Conservation (phyloP, 2,888 invertebrate species). For the Pachliopta kotzebuea region DNA sequence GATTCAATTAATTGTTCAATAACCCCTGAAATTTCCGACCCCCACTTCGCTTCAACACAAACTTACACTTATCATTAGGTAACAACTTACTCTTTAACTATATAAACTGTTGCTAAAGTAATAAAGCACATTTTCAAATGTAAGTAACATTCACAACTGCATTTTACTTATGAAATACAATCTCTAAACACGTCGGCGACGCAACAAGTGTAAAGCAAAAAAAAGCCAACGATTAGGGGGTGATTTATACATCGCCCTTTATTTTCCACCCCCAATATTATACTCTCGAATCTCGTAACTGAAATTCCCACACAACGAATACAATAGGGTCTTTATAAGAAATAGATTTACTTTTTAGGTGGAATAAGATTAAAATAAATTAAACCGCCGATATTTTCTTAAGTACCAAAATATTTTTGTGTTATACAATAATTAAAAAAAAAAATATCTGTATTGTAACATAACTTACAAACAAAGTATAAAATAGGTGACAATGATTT, state of each 20-base stretch:
- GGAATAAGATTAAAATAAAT: constrained; percentile 16
- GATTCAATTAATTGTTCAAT: constrained; percentile 69
- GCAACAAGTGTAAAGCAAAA: constrained; percentile 75
- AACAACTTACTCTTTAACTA: not conserved
- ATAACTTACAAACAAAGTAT: too few species aligned
- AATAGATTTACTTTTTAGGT: constrained; percentile 38
- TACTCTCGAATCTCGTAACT: constrained; percentile 64
- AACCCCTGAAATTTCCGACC: constrained; percentile 70
- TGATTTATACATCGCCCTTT: constrained; percentile 74
- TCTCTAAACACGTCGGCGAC: constrained; percentile 55
- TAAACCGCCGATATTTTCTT: constrained; percentile 1
- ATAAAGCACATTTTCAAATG: constrained; percentile 34
- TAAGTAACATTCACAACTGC: not conserved
- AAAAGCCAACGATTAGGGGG: constrained; percentile 65
- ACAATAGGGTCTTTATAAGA: constrained; percentile 34
- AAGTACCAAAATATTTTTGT: not conserved
- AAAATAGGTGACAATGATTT: too few species aligned
- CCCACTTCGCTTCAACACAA: constrained; percentile 40
- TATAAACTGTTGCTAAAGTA: constrained; percentile 7
- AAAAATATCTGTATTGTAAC: too few species aligned
- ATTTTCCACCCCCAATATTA: constrained; percentile 68
- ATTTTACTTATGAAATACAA: constrained; percentile 35
- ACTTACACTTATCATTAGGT: constrained; percentile 22
- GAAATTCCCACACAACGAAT: constrained; percentile 72
- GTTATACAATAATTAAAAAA: too few species aligned